Evolutionary conservation across 1,140 invertebrate species (phyloP).

Genomic region (Aphaenogaster rudis): DNA sequence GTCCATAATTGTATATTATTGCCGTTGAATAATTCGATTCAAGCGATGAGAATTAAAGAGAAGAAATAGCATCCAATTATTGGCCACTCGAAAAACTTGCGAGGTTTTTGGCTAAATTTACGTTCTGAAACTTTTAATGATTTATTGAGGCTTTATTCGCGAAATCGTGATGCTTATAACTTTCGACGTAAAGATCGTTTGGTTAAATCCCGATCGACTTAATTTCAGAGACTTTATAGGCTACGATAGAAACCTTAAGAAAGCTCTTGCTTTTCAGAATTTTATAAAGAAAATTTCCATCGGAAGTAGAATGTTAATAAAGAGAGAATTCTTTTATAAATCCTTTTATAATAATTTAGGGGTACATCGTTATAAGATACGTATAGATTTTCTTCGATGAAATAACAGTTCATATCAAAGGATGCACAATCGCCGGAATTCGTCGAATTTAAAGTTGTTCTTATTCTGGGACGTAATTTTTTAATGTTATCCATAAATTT

Average conservation of each 20-base stretch:
- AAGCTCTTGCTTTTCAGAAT: background rate
- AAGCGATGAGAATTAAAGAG: constrained; percentile 33
- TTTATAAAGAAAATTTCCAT: background rate
- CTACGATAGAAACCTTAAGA: background rate
- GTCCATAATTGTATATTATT: constrained; percentile 4
- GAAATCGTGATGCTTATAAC: constrained; percentile 39
- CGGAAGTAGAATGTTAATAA: background rate
- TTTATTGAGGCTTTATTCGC: constrained; percentile 43
- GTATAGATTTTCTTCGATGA: background rate
- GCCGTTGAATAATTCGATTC: constrained; percentile 38
- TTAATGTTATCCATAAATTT: constrained; percentile 50
- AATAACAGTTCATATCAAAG: background rate
- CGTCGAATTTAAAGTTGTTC: constrained; percentile 4
- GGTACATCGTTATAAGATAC: background rate
- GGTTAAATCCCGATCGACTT: background rate
- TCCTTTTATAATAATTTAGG: background rate
- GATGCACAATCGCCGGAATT: background rate
- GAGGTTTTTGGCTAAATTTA: constrained; percentile 65
- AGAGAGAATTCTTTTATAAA: background rate
- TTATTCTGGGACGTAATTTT: constrained; percentile 19
- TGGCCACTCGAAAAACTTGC: constrained; percentile 64
- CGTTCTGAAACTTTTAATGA: constrained; percentile 75
- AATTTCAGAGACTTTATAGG: background rate
- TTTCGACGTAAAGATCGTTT: constrained; percentile 10
- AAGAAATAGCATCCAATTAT: constrained; percentile 68